phyloP scores from a whole-genome alignment of 2,888 invertebrate genomes.

The Ypsolopha sequella region DNA sequence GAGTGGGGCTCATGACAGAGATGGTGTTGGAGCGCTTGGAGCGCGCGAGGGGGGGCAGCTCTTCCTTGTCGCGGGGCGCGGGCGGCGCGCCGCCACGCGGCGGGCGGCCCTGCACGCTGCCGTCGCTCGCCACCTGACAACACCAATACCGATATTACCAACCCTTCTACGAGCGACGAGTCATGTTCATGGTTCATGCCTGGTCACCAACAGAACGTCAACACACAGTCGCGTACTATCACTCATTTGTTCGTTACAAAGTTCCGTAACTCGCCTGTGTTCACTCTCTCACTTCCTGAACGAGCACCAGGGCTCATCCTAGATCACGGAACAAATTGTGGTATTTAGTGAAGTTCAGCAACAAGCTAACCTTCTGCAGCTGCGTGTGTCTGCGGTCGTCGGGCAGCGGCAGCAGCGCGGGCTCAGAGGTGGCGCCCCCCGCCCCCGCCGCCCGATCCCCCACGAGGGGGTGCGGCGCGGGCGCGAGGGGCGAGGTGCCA shows the following conservation, averaged over 20 bases:
- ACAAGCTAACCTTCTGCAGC: conserved; percentile 49
- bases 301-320: too few relatives aligned
- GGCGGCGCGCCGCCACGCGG: conserved; percentile 17
- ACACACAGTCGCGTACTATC: too few relatives aligned
- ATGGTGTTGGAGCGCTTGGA: conserved; percentile 82
- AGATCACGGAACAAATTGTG: too few relatives aligned
- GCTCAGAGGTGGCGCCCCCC: conserved; percentile 9
- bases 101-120: conserved; percentile 26
- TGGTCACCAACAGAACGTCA: too few relatives aligned
- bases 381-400: conserved; percentile 82
- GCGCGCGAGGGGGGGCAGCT: conserved; percentile 68
- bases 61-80: conserved; percentile 28
- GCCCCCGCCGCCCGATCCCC: not conserved
- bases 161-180: too few relatives aligned
- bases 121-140: conserved; percentile 48
- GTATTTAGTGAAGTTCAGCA: too few relatives aligned
- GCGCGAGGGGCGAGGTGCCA: conserved; percentile 78
- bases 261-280: too few relatives aligned
- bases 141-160: too few relatives aligned
- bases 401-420: conserved; percentile 33
- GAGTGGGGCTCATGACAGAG: conserved; percentile 85
- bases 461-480: conserved; percentile 6
- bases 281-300: not conserved
- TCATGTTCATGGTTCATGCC: too few relatives aligned
- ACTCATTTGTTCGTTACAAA: too few relatives aligned